Conservation (phyloP, 2,888 invertebrate species). For the Cheilosia urbana region DNA sequence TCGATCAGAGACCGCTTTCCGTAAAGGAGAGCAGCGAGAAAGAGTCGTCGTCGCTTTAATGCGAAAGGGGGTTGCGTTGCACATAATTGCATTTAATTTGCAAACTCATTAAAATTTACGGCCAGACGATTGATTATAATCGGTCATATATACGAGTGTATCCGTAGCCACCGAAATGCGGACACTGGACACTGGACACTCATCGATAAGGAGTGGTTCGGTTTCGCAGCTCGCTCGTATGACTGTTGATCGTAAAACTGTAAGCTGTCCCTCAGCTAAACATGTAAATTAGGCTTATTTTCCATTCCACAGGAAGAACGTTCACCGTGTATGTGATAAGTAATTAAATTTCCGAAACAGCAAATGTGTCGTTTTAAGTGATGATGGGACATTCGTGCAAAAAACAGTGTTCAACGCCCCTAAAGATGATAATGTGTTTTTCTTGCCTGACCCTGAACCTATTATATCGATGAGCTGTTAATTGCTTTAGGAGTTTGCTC, state of each 20-base stretch:
- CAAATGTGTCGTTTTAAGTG: slow-evolving; percentile 37
- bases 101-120: slow-evolving; percentile 84
- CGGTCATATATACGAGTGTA: slow-evolving; percentile 60
- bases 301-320: neutral
- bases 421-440: too few species aligned
- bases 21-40: slow-evolving; percentile 66
- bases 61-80: slow-evolving; percentile 72
- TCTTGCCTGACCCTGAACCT: too few species aligned
- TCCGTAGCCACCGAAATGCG: slow-evolving; percentile 59
- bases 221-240: slow-evolving; percentile 58
- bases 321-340: slow-evolving; percentile 3
- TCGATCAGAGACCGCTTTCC: slow-evolving; percentile 70
- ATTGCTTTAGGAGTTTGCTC: too few species aligned
- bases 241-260: slow-evolving; percentile 62
- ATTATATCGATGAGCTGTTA: too few species aligned
- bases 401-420: neutral
- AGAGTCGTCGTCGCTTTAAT: slow-evolving; percentile 54
- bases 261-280: slow-evolving; percentile 25
- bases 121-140: slow-evolving; percentile 84
- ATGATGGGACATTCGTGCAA: slow-evolving; percentile 19
- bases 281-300: slow-evolving; percentile 24
- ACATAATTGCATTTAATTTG: slow-evolving; percentile 84
- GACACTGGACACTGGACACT: slow-evolving; percentile 37
- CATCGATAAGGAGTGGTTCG: slow-evolving; percentile 24
- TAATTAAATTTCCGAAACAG: slow-evolving; percentile 36